Evolutionary conservation across 2,888 invertebrate species (phyloP).

Genomic region (Agapetus fuscipes): DNA sequence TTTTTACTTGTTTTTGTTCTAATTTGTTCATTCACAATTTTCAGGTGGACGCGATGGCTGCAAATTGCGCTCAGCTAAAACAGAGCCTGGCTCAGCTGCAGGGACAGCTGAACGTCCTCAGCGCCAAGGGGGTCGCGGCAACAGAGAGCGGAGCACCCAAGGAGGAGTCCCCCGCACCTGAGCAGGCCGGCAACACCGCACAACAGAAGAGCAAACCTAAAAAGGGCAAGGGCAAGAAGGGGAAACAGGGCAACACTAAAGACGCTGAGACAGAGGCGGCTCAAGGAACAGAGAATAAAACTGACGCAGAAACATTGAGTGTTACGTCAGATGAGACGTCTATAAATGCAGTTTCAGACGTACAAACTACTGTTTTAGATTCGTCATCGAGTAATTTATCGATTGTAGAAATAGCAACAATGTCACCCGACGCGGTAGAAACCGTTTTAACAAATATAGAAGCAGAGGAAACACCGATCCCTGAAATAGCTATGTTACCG

Average conservation of each 20-base stretch:
- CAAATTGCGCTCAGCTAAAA: constrained; percentile 49
- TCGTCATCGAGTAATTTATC: too few relatives aligned
- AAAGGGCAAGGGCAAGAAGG: constrained; percentile 21
- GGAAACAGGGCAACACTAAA: constrained; percentile 23
- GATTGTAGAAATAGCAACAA: too few relatives aligned
- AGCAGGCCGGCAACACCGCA: neutral
- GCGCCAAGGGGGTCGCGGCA: constrained; percentile 24
- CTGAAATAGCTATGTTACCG: too few relatives aligned
- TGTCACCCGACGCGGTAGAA: too few relatives aligned
- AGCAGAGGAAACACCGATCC: too few relatives aligned
- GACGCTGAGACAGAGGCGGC: neutral
- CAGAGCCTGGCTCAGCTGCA: constrained; percentile 51
- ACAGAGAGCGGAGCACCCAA: constrained; percentile 24
- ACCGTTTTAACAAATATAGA: too few relatives aligned
- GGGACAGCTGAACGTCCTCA: constrained; percentile 43
- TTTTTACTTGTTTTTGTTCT: too few relatives aligned
- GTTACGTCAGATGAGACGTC: neutral
- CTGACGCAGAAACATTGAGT: neutral
- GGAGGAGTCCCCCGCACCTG: constrained; percentile 12
- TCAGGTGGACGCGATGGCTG: constrained; percentile 51
- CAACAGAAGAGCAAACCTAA: constrained; percentile 15
- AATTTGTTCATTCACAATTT: too few relatives aligned
- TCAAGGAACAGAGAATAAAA: constrained; percentile 5
- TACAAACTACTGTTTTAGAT: too few relatives aligned
- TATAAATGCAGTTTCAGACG: neutral